These are phyloP conservation scores for Mystacornis crossleyi DNA, from an alignment of 2,113 vertebrate genomes.

Conservation along the genomic window DNA sequence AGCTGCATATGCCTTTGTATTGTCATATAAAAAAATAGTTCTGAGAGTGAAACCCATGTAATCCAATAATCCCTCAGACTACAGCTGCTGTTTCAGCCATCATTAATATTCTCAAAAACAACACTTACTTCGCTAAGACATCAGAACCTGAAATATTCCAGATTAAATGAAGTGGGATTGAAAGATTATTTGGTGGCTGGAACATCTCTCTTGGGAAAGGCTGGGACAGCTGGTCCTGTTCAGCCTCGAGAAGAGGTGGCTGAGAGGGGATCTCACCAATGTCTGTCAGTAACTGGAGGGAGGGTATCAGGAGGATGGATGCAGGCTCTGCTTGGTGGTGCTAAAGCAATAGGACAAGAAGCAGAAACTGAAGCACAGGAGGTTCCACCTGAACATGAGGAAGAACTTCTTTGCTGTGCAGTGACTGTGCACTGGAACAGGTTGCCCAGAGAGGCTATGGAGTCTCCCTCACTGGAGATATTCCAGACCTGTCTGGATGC, in stretches of 20 bases:
- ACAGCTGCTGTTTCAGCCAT: not conserved
- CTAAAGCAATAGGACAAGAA: not conserved
- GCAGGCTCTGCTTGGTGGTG: not conserved
- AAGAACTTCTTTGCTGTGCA: not conserved
- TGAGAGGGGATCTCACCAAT: not conserved
- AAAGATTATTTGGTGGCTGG: not conserved
- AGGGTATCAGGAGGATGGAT: not conserved
- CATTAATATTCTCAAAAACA: not conserved
- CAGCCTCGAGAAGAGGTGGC: not conserved
- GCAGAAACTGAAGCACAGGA: not conserved
- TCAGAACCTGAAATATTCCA: not conserved
- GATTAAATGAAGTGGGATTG: not conserved
- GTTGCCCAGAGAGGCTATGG: not conserved
- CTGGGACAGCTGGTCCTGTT: not conserved
- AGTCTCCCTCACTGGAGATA: not conserved
- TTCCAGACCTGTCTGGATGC: not conserved
- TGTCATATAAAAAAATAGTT: not conserved
- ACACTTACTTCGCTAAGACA: not conserved
- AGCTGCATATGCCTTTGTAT: not conserved
- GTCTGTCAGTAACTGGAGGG: not conserved
- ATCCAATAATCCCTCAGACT: not conserved
- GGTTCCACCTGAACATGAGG: not conserved
- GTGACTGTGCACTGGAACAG: fast-evolving
- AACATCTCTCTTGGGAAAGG: not conserved
- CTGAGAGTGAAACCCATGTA: not conserved